Evolutionary conservation across 2,113 vertebrate species (phyloP).

Genomic region (Caretta caretta): DNA sequence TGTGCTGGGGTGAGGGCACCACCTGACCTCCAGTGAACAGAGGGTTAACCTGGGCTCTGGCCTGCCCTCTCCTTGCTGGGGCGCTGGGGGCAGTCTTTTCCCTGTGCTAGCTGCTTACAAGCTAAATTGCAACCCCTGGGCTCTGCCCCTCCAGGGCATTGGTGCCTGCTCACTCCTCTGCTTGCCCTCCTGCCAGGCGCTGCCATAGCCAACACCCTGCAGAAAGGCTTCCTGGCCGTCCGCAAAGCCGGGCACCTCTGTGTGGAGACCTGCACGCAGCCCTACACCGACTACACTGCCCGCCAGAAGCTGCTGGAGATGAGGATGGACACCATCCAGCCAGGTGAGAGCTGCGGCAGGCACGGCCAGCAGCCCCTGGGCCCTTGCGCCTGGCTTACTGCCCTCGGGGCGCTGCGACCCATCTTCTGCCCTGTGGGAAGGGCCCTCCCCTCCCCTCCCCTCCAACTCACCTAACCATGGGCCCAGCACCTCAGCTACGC

Average conservation of each 20-base stretch:
- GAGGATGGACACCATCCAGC: constrained; percentile 81
- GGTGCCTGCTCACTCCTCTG: fast-evolving
- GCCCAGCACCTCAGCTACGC: neutral
- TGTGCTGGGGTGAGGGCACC: too few species aligned
- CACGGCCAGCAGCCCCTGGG: too few species aligned
- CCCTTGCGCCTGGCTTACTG: too few species aligned
- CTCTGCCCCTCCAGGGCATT: fast-evolving
- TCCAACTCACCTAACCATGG: too few species aligned
- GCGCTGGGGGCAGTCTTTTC: neutral
- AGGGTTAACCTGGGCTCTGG: neutral
- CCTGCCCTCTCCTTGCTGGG: too few species aligned
- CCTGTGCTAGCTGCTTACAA: neutral
- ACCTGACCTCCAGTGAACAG: neutral
- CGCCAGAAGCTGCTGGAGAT: constrained; percentile 86
- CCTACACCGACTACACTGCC: constrained; percentile 85
- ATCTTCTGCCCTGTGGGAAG: neutral
- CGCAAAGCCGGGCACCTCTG: constrained; percentile 89
- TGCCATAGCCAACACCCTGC: constrained; percentile 74
- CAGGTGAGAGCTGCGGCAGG: constrained; percentile 63
- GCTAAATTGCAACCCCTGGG: fast-evolving
- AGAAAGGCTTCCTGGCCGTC: constrained; percentile 88
- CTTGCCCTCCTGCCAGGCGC: constrained; percentile 67
- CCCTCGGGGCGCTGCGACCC: too few species aligned
- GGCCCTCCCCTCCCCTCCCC: neutral
- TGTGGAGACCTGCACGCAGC: constrained; percentile 75